These are phyloP conservation scores for Helleia helle DNA, from an alignment of 2,888 invertebrate species.

Conservation along the genomic window DNA sequence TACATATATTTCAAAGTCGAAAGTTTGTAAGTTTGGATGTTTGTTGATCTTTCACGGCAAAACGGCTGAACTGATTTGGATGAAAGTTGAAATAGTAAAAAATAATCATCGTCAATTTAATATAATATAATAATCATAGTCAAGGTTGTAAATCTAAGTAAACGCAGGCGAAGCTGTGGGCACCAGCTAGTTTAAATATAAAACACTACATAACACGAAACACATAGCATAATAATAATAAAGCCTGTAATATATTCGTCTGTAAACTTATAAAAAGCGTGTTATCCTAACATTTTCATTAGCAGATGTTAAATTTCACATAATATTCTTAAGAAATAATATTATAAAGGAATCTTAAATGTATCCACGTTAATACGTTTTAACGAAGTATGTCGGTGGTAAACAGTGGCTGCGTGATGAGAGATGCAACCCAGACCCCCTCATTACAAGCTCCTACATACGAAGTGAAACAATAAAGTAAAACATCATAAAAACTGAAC, in stretches of 20 bases:
- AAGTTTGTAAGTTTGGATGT: too few species aligned
- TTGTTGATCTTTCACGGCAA: too few species aligned
- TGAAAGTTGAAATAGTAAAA: too few species aligned
- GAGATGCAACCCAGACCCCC: conserved; percentile 52
- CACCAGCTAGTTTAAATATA: not conserved
- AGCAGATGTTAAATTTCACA: conserved; percentile 20
- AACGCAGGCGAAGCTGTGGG: too few species aligned
- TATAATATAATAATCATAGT: too few species aligned
- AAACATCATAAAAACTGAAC: conserved; percentile 46
- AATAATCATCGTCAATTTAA: too few species aligned
- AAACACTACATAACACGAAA: too few species aligned
- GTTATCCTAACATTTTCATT: conserved; percentile 4
- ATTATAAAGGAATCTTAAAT: conserved; percentile 25
- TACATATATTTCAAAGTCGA: too few species aligned
- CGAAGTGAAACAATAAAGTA: conserved; percentile 41
- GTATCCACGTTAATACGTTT: conserved; percentile 42
- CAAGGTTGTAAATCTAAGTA: too few species aligned
- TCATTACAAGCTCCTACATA: conserved; percentile 58
- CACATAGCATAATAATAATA: not conserved
- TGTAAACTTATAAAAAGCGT: not conserved
- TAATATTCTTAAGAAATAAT: conserved; percentile 21
- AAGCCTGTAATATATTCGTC: not conserved
- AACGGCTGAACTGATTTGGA: too few species aligned
- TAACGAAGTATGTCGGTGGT: conserved; percentile 44
- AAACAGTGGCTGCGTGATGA: conserved; percentile 55